A percentile compares a stretch with the other conserved stretches of the same genome.
phyloP scores from a whole-genome alignment of 2,888 invertebrate species.

The Lithophane socia region DNA sequence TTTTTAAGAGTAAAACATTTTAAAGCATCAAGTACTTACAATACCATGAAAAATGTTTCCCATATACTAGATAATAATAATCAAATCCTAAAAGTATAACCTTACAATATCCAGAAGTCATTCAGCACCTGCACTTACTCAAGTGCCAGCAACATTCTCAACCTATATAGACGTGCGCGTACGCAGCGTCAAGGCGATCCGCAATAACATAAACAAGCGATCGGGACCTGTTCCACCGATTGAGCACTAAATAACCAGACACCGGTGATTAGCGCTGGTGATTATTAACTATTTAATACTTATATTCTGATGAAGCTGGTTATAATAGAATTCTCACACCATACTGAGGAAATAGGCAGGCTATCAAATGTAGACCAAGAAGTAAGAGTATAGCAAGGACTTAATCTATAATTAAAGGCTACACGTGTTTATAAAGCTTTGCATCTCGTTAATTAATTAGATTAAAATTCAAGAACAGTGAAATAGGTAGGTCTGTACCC shows the following conservation, averaged over 20 bases:
- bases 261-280: constrained; percentile 27
- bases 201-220: constrained; percentile 61
- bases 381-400: background rate
- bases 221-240: constrained; percentile 55
- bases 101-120: constrained; percentile 10
- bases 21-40: background rate
- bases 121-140: constrained; percentile 14
- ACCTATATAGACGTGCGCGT: constrained; percentile 52
- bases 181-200: constrained; percentile 68
- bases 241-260: constrained; percentile 52
- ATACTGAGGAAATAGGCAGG: background rate
- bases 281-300: constrained; percentile 31
- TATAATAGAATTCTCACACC: background rate
- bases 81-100: background rate
- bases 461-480: background rate
- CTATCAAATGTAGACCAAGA: background rate
- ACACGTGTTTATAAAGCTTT: background rate
- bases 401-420: background rate
- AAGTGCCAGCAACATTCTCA: constrained; percentile 57
- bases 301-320: background rate
- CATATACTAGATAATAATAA: background rate
- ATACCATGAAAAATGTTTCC: background rate
- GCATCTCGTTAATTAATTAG: background rate
- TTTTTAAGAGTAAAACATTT: background rate
- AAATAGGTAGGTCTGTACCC: background rate